Conservation (phyloP, 2,797 vertebrate species). For the Eulemur rubriventer region DNA sequence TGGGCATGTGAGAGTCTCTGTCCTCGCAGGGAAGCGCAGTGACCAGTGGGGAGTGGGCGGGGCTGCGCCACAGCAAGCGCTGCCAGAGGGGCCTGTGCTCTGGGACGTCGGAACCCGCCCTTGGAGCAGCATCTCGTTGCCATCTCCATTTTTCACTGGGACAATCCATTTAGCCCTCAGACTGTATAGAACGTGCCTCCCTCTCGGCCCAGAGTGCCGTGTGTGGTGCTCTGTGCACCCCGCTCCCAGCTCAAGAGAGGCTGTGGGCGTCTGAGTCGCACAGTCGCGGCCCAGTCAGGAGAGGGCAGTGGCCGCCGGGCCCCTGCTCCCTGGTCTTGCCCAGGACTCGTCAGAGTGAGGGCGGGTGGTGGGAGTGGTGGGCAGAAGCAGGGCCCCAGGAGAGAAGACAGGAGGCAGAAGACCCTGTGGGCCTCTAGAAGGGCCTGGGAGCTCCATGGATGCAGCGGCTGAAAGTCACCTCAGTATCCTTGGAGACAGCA, state of each 20-base stretch:
- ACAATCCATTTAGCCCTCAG: not conserved
- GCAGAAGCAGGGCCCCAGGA: not conserved
- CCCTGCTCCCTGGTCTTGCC: not conserved
- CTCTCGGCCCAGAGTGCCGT: not conserved
- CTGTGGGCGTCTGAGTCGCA: rapidly evolving
- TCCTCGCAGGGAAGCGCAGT: not conserved
- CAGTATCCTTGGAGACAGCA: not conserved
- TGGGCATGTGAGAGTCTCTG: too few species aligned
- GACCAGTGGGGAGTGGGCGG: too few species aligned
- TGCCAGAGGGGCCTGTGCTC: not conserved
- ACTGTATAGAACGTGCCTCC: not conserved
- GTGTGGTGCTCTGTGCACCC: too few species aligned
- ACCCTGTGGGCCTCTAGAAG: not conserved
- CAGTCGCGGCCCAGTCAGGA: not conserved
- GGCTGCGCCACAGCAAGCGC: not conserved
- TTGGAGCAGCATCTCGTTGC: not conserved
- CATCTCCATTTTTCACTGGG: not conserved
- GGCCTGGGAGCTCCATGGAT: not conserved
- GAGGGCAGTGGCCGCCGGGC: not conserved
- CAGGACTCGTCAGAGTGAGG: not conserved
- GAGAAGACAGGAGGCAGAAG: not conserved
- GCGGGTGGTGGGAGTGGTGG: not conserved
- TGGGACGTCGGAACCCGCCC: not conserved
- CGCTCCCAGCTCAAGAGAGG: not conserved
- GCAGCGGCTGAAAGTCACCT: not conserved